These are phyloP conservation scores for Epinephelus fuscoguttatus DNA, from an alignment of 2,113 vertebrate genomes.

Conservation along the genomic window DNA sequence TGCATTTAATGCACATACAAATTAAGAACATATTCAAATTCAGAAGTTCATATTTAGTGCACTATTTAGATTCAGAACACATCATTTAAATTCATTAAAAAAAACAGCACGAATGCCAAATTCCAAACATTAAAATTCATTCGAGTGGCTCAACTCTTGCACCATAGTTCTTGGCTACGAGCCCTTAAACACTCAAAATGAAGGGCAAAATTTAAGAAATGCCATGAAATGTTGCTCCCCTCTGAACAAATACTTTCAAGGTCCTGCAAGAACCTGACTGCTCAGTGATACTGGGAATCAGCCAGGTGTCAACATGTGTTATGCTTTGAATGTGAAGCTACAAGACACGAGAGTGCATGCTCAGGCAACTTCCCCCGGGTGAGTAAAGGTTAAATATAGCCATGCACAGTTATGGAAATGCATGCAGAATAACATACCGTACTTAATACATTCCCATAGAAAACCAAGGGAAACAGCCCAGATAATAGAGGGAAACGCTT, in stretches of 20 bases:
- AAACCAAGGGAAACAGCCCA: slow-evolving; percentile 43
- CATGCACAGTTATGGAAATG: slow-evolving; percentile 23
- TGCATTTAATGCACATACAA: not conserved
- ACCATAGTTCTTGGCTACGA: not conserved
- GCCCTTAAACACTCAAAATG: slow-evolving; percentile 19
- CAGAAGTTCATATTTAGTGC: not conserved
- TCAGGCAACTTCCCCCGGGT: slow-evolving; percentile 9
- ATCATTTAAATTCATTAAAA: not conserved
- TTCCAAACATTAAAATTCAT: slow-evolving; percentile 2
- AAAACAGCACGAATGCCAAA: not conserved
- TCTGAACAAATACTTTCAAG: slow-evolving; percentile 30
- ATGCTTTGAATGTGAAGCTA: slow-evolving; percentile 14
- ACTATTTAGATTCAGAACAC: not conserved
- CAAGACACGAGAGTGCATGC: not conserved
- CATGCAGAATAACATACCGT: slow-evolving; percentile 38
- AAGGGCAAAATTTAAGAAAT: slow-evolving; percentile 19
- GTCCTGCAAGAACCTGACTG: slow-evolving; percentile 14
- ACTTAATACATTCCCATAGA: slow-evolving; percentile 13
- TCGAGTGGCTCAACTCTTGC: not conserved
- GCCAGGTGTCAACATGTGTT: slow-evolving; percentile 31
- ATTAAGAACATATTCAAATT: slow-evolving; percentile 1
- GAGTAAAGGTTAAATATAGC: slow-evolving; percentile 46
- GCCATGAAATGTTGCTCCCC: slow-evolving; percentile 22
- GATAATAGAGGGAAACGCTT: slow-evolving; percentile 66
- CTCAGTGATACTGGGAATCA: slow-evolving; percentile 10